phyloP scores from a whole-genome alignment of 2,888 invertebrate genomes.

The Sinelater perroti region DNA sequence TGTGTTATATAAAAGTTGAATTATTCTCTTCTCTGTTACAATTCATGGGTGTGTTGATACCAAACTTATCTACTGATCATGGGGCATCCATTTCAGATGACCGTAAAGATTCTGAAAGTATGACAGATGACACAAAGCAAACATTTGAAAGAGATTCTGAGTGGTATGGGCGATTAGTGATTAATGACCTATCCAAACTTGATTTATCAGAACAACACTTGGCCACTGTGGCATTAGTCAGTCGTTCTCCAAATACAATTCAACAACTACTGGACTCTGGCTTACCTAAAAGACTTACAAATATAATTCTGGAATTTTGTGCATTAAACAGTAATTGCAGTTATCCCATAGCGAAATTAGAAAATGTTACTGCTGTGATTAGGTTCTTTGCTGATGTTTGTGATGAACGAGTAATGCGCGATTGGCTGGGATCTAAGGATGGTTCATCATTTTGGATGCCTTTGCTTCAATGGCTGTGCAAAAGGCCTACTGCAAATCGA shows the following conservation, averaged over 20 bases:
- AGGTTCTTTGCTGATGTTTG: conserved; percentile 85
- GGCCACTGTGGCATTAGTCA: conserved; percentile 79
- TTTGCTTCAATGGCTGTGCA: conserved; percentile 77
- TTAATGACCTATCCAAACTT: conserved; percentile 65
- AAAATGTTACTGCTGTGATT: conserved; percentile 72
- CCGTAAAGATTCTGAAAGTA: conserved; percentile 65
- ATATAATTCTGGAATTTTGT: conserved; percentile 67
- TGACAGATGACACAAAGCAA: conserved; percentile 75
- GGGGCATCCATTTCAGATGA: conserved; percentile 69
- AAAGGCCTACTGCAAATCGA: conserved; percentile 50
- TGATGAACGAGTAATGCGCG: conserved; percentile 81
- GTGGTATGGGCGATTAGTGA: conserved; percentile 68
- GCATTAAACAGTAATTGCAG: conserved; percentile 47
- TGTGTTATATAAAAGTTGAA: conserved; percentile 84
- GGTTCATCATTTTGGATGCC: conserved; percentile 89
- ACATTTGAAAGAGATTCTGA: conserved; percentile 62
- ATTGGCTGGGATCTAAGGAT: conserved; percentile 84
- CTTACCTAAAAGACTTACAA: conserved; percentile 71
- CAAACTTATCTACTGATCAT: conserved; percentile 62
- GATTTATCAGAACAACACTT: conserved; percentile 72
- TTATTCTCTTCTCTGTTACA: conserved; percentile 78
- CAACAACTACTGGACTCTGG: conserved; percentile 80
- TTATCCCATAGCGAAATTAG: conserved; percentile 65
- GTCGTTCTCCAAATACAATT: conserved; percentile 81
- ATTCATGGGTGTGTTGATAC: conserved; percentile 72